Conservation (phyloP, 2,888 invertebrate genomes). For the Synergus laeviventris region DNA sequence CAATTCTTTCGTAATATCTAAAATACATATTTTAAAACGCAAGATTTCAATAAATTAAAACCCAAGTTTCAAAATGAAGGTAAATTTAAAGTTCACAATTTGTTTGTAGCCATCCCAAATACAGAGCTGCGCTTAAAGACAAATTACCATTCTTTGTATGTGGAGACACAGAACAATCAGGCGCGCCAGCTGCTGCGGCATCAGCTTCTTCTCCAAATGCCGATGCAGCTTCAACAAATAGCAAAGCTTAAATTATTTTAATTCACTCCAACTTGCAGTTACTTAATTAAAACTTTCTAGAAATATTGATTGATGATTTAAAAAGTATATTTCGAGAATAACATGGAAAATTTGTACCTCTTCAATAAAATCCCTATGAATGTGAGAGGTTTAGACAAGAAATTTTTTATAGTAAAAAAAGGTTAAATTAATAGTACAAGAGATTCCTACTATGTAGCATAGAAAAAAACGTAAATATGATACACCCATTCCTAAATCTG, state of each 20-base stretch:
- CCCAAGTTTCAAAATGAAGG: too few relatives aligned
- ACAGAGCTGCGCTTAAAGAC: constrained; percentile 85
- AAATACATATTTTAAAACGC: too few relatives aligned
- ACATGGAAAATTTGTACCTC: not conserved
- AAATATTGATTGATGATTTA: too few relatives aligned
- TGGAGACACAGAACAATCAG: constrained; percentile 80
- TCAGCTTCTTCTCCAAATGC: constrained; percentile 43
- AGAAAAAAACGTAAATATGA: not conserved
- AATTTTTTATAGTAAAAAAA: not conserved
- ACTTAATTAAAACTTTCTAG: not conserved
- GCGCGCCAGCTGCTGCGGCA: constrained; percentile 77
- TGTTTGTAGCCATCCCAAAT: constrained; percentile 85
- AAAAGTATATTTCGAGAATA: not conserved
- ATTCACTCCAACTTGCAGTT: not conserved
- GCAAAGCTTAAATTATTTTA: constrained; percentile 46
- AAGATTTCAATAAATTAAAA: too few relatives aligned
- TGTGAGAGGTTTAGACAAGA: not conserved
- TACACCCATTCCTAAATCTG: not conserved
- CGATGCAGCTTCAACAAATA: constrained; percentile 54
- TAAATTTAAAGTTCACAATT: not conserved
- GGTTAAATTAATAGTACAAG: not conserved
- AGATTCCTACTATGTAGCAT: not conserved
- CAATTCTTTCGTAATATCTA: not conserved
- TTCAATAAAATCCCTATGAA: not conserved
- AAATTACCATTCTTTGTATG: constrained; percentile 86